Percentiles rank a stretch among this genome's conserved stretches.
Evolutionary conservation across 2,113 vertebrate species (phyloP).

Genomic region (Melanerpes formicivorus): DNA sequence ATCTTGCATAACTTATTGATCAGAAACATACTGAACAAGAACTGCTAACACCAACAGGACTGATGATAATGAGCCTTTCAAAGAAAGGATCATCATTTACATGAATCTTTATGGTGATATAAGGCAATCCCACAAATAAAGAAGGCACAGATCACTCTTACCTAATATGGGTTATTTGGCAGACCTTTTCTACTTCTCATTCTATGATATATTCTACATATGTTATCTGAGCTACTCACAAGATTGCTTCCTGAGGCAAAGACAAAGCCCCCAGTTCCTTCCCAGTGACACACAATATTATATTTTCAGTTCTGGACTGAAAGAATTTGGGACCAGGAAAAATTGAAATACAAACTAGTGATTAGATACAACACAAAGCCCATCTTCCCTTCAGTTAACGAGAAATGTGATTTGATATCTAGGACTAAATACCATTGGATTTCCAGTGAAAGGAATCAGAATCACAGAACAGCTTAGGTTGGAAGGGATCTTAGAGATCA

Average conservation of each 20-base stretch:
- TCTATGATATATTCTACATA: neutral
- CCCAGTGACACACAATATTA: neutral
- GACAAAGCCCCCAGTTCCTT: neutral
- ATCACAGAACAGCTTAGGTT: no score
- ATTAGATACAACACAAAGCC: neutral
- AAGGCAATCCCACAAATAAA: neutral
- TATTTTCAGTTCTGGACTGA: neutral
- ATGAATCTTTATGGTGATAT: neutral
- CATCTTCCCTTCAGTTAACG: neutral
- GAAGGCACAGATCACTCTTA: neutral
- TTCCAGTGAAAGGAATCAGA: no score
- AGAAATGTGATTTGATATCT: neutral
- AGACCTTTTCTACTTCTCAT: neutral
- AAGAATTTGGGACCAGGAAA: neutral
- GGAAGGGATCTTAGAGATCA: no score
- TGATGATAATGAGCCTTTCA: neutral
- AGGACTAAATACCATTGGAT: neutral
- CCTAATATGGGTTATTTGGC: neutral
- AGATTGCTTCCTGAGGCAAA: neutral
- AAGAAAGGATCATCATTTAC: neutral
- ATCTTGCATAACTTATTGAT: neutral
- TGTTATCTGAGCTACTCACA: neutral
- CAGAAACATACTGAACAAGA: neutral
- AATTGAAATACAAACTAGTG: neutral
- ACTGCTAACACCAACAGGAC: neutral